Base-by-base conservation (phyloP, 2,888 invertebrate genomes). In the Netelia virgata region DNA sequence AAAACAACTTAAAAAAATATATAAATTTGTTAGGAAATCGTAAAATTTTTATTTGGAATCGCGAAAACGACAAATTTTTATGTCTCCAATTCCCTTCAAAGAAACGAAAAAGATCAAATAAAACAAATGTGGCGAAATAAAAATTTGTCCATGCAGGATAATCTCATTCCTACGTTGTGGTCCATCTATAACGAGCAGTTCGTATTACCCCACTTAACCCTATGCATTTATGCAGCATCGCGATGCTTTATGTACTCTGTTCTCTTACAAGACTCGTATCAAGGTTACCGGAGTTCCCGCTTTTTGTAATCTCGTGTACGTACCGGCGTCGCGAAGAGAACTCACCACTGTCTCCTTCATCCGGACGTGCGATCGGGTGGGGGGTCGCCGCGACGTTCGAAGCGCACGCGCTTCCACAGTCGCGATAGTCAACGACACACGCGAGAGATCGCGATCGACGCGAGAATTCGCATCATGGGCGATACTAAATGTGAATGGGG, bases 201-300 rank as follows among this genome's bases (percentile, higher is more conserved):
- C 36, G 36, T 55, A 28, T 55, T 36, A 36, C 36, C 36, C 36
- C 36, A 36, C 36, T 6, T 36, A 36, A 36, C 36, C 36, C 36
- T 36, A 36, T 36, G 36, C 36, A 36, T 36, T 36, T 8, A 36
- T 36, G 36, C 36, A 36, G 36, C 36, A 36, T 36, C 36, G 1
- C 36, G 36, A 36, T 36, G 36, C 36, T 36, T 36, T 36, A 36
- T 36, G 36, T 36, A 36, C 36, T 36, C 36, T 0, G 6, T 36
- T 6, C 36, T 36, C 36, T 36, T 36, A 36, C 36, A 11, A 50
- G 14, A 3, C 50, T n/a, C 83, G 88, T 86, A 88, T 89, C 86
- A 88, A 88, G 88, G 88, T 89, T 89, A 90, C 86, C 87, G 84
- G 88, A 89, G 86, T 88, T 88, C 86, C 82, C 80, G 87, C 87